phyloP scores from a whole-genome alignment of 1,140 invertebrate genomes.

The Drosophila trapezifrons region DNA sequence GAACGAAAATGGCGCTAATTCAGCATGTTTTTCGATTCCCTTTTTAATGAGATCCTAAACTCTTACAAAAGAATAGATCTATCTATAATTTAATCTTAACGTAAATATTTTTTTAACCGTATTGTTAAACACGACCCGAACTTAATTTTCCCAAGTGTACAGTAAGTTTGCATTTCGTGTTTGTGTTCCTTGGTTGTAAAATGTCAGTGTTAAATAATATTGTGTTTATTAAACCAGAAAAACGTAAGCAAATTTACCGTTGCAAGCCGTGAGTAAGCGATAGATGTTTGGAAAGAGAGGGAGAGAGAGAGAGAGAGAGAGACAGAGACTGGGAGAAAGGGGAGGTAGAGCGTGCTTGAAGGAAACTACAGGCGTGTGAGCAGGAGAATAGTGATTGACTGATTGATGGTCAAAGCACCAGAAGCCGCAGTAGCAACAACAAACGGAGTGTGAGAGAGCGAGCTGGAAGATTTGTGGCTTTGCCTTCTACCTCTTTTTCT shows the following conservation, averaged over 20 bases:
- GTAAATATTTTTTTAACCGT: background rate
- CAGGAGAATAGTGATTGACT: slow-evolving; percentile 21
- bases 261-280: slow-evolving; percentile 35
- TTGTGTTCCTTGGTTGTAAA: slow-evolving; percentile 51
- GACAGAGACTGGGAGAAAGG: background rate
- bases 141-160: slow-evolving; percentile 13
- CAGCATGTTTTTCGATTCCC: no score
- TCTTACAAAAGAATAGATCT: no score
- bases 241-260: slow-evolving; percentile 59
- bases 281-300: slow-evolving; percentile 20
- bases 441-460: slow-evolving; percentile 16
- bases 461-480: slow-evolving; percentile 48
- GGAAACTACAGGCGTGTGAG: slow-evolving; percentile 29
- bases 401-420: slow-evolving; percentile 54
- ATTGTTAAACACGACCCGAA: background rate
- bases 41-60: no score
- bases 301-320: background rate
- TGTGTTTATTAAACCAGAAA: slow-evolving; percentile 51
- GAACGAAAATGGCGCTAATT: no score
- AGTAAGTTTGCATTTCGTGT: slow-evolving; percentile 36
- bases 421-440: slow-evolving; percentile 11
- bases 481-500: slow-evolving; percentile 28
- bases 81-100: background rate
- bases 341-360: slow-evolving; percentile 12
- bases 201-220: slow-evolving; percentile 65